Base-by-base conservation (phyloP, 2,888 invertebrate genomes). In the Pediacus dermestoides region DNA sequence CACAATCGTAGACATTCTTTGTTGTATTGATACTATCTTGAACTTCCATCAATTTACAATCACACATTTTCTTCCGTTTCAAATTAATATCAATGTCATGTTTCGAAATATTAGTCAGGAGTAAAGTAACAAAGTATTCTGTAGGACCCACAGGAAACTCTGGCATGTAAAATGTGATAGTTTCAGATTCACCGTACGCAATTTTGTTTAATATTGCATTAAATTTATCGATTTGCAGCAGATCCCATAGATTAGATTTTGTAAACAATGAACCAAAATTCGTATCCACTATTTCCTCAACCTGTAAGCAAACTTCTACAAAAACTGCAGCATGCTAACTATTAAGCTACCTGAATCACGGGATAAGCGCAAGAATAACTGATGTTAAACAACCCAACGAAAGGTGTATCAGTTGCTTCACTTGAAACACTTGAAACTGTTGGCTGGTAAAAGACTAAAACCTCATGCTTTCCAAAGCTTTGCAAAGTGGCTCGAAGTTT, bases 191-290 rank as follows among this genome's bases (percentile, higher is more conserved):
- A 9, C 55, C 54, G 2, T 55, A 48, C 34, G 51, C 39, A 9
- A 62, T 44, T 30, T 50, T 42, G 21, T 34, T 42, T 26, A 70
- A 43, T 21, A 50, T 40, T 16, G 53, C 33, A 44, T 69, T 69
- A 16, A 70, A 39, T 32, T 67, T 50, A 34, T 69, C 61, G 8
- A 74, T 63, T 37, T 62, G 47, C 25, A 73, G 55, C 11, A 63
- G 48, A 10, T 62, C 52, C 72, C 72, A 72, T 9, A 74, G 55
- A 10, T 58, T 52, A 3, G 52, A 31, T 56, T 72, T 73, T 36
- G 63, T 65, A 30, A 58, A 63, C 25, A 60, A 50, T 36, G 40
- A 45, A 8, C 64, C 64, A 42, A 63, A 65, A 48, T 60, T 61
- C 43, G 63, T 55, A 26, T 62, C 58, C 2, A 64, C 50, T 18